These are phyloP conservation scores for Ceratotherium simum DNA, from an alignment of 2,113 vertebrate species.

Conservation along the genomic window DNA sequence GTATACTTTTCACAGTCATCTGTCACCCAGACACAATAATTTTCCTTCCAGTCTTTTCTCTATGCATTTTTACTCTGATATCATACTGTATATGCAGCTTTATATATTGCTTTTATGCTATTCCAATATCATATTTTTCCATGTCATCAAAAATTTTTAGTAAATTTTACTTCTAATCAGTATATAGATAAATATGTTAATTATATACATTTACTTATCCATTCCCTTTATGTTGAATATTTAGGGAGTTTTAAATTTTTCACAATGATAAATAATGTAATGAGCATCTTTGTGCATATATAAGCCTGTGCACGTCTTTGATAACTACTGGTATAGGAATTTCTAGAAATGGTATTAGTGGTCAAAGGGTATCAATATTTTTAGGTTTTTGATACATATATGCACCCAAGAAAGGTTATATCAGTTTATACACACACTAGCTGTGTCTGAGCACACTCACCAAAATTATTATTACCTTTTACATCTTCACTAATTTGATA, in stretches of 20 bases:
- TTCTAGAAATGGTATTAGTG: conserved; percentile 7
- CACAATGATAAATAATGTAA: background rate
- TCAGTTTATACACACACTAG: background rate
- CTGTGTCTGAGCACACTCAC: background rate
- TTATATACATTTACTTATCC: background rate
- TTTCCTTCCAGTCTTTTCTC: background rate
- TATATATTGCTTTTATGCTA: background rate
- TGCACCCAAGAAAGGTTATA: background rate
- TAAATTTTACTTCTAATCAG: conserved; percentile 5
- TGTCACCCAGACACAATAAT: background rate
- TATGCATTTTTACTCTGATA: background rate
- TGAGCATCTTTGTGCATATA: background rate
- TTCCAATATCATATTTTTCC: background rate
- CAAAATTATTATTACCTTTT: background rate
- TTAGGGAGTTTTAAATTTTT: conserved; percentile 17
- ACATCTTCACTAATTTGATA: background rate
- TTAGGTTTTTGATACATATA: background rate
- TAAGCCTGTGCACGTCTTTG: background rate
- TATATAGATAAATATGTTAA: background rate
- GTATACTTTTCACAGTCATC: background rate
- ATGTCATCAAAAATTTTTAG: background rate
- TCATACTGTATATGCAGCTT: background rate
- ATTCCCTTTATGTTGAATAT: background rate
- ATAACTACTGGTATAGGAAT: background rate
- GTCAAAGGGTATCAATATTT: background rate